phyloP scores from a whole-genome alignment of 2,113 vertebrate species.

The Ursus arctos region DNA sequence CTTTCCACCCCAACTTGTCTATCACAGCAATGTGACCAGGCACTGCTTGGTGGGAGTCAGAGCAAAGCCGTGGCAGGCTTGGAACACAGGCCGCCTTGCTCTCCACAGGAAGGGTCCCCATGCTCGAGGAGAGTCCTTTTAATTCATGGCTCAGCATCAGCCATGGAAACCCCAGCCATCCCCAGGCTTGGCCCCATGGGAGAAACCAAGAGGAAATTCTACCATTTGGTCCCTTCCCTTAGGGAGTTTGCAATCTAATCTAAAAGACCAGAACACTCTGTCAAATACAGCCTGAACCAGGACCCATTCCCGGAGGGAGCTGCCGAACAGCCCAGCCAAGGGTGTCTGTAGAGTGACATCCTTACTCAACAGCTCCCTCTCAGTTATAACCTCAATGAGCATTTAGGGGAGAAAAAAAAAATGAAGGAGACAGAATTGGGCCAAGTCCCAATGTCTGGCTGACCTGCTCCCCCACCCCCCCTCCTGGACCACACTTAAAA shows the following conservation, averaged over 20 bases:
- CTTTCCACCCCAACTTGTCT: neutral
- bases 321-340: neutral
- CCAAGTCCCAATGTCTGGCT: neutral
- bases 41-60: neutral
- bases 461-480: neutral
- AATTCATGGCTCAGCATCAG: neutral
- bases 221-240: neutral
- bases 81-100: accelerated
- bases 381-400: neutral
- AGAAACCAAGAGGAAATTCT: neutral
- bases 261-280: constrained; percentile 59
- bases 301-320: constrained; percentile 1
- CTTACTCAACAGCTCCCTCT: accelerated
- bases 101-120: neutral
- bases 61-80: neutral
- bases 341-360: neutral
- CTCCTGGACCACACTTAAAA: neutral
- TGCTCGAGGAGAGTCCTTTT: neutral
- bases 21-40: accelerated
- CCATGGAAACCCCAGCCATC: neutral
- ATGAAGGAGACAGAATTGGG: neutral
- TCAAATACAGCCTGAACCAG: constrained; percentile 16
- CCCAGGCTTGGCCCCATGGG: neutral
- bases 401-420: neutral
- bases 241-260: constrained; percentile 56